Percentiles rank a stretch among this genome's conserved stretches.
These are phyloP conservation scores for Lagopus leucura DNA, from an alignment of 2,113 vertebrate genomes.

Conservation along the genomic window DNA sequence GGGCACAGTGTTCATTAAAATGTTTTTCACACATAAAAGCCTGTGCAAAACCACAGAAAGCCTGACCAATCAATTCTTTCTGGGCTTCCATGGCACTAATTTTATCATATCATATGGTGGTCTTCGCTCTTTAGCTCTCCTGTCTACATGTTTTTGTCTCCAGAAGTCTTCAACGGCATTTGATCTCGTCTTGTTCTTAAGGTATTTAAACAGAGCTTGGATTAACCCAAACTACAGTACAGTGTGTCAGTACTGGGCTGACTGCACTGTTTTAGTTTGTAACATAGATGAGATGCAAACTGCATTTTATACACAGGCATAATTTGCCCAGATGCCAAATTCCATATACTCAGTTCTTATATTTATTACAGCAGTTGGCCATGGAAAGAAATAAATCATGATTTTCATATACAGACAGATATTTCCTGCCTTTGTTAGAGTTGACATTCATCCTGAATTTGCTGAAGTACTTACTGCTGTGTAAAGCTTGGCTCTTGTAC, in stretches of 20 bases:
- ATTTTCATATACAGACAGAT: background rate
- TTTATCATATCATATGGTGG: background rate
- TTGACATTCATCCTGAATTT: background rate
- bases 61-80: background rate
- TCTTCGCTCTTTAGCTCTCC: background rate
- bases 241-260: background rate
- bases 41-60: background rate
- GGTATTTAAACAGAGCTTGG: background rate
- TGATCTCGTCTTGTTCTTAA: background rate
- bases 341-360: background rate
- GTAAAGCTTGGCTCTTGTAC: background rate
- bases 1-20: background rate
- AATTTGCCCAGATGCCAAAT: background rate
- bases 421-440: background rate
- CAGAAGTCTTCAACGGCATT: background rate
- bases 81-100: background rate
- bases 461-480: background rate
- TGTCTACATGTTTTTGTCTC: background rate
- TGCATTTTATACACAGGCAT: background rate
- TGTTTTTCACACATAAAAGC: background rate
- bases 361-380: background rate
- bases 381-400: background rate
- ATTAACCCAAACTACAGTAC: background rate
- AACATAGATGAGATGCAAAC: background rate
- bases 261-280: background rate